Evolutionary conservation across 2,797 vertebrate genomes (phyloP).

Genomic region (Semaprochilodus insignis): DNA sequence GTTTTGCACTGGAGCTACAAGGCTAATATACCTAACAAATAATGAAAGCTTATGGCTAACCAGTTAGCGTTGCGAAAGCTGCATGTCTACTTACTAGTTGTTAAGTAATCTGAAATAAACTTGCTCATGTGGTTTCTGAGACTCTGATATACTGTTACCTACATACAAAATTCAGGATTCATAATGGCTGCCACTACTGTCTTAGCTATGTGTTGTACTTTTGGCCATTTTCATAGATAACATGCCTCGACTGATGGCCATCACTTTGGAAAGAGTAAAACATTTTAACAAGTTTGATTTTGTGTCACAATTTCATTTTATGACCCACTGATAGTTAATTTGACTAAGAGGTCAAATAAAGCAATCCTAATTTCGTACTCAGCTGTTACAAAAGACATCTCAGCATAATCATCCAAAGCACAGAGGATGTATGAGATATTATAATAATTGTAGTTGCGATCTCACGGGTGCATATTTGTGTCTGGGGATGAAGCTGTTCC

Average conservation of each 20-base stretch:
- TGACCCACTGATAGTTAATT: not conserved
- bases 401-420: not conserved
- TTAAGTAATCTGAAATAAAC: too few relatives aligned
- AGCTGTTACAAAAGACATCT: slow-evolving; percentile 28
- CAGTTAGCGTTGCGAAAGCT: too few relatives aligned
- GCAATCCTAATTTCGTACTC: not conserved
- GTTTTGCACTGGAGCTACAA: too few relatives aligned
- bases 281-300: not conserved
- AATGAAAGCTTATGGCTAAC: too few relatives aligned
- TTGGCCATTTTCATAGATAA: not conserved
- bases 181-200: not conserved
- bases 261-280: not conserved
- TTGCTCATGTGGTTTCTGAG: too few relatives aligned
- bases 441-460: slow-evolving; percentile 78
- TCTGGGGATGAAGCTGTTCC: slow-evolving; percentile 79
- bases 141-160: too few relatives aligned
- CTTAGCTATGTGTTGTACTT: not conserved
- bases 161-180: too few relatives aligned
- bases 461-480: slow-evolving; percentile 77
- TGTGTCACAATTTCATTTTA: not conserved
- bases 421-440: slow-evolving; percentile 30
- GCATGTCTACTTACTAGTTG: too few relatives aligned
- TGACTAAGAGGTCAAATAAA: slow-evolving; percentile 23
- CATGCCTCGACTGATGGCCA: too few relatives aligned
- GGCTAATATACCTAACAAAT: too few relatives aligned